phyloP scores from a whole-genome alignment of 1,140 invertebrate genomes.

The Lethrus apterus region DNA sequence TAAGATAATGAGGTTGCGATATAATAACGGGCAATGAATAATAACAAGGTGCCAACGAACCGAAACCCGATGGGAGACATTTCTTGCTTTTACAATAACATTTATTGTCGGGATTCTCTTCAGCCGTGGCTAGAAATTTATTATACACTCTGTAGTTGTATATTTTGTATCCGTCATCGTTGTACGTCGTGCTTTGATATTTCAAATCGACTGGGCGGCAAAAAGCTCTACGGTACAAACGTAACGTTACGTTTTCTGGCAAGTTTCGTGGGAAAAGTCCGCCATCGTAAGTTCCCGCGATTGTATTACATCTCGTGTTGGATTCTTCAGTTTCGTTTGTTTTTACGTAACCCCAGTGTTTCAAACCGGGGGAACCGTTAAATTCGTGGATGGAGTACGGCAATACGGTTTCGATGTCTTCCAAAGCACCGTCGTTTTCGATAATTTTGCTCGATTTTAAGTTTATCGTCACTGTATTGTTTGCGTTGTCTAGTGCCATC shows the following conservation, averaged over 20 bases:
- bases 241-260: conserved; percentile 45
- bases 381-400: conserved; percentile 47
- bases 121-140: conserved; percentile 49
- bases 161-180: conserved; percentile 38
- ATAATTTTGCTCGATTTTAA: conserved; percentile 17
- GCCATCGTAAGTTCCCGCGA: conserved; percentile 56
- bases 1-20: conserved; percentile 73
- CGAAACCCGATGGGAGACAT: conserved; percentile 55
- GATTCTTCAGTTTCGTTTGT: conserved; percentile 20
- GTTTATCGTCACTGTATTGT: conserved; percentile 31
- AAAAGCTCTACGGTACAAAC: conserved; percentile 59
- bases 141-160: conserved; percentile 45
- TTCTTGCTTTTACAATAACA: conserved; percentile 51
- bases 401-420: conserved; percentile 22
- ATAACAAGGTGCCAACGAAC: conserved; percentile 63
- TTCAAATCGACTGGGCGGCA: conserved; percentile 55
- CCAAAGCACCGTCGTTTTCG: no score
- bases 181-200: conserved; percentile 40
- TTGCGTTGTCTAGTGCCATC: conserved; percentile 31
- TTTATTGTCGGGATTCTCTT: conserved; percentile 50
- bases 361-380: conserved; percentile 53
- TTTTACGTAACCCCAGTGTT: conserved; percentile 50
- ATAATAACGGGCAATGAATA: conserved; percentile 64
- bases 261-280: conserved; percentile 51
- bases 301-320: conserved; percentile 49